Evolutionary conservation across 2,797 vertebrate genomes (phyloP).

Genomic region (Brachyalestes nurse): DNA sequence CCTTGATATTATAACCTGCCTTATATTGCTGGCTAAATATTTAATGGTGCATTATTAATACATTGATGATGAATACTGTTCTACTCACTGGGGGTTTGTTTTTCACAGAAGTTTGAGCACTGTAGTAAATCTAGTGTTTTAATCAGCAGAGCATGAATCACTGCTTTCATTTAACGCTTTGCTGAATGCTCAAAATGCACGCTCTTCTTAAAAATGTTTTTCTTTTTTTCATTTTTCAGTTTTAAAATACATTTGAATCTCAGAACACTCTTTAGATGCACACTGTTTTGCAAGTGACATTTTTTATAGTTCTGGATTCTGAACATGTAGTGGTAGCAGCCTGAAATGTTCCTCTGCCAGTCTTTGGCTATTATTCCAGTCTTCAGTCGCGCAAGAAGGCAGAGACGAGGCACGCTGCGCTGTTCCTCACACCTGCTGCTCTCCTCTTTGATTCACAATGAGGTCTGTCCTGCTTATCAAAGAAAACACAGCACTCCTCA

Average conservation of each 20-base stretch:
- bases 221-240: neutral
- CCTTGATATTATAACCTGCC: conserved; percentile 27
- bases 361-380: neutral
- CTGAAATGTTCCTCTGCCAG: neutral
- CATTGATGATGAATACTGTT: conserved; percentile 43
- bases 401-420: neutral
- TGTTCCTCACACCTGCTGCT: neutral
- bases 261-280: neutral
- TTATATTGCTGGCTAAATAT: conserved; percentile 46
- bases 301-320: neutral
- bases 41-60: conserved; percentile 36
- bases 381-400: neutral
- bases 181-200: neutral
- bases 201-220: neutral
- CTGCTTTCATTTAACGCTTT: neutral
- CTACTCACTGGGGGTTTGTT: neutral
- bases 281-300: neutral
- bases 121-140: conserved; percentile 21
- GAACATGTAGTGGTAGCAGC: neutral
- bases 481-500: neutral
- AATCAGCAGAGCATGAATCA: neutral
- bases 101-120: neutral
- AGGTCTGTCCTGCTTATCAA: neutral
- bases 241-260: neutral
- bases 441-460: neutral